A percentile compares a stretch with the other conserved stretches of the same genome.
phyloP scores from a whole-genome alignment of 1,140 invertebrate species.

The Agrypnia vestita region DNA sequence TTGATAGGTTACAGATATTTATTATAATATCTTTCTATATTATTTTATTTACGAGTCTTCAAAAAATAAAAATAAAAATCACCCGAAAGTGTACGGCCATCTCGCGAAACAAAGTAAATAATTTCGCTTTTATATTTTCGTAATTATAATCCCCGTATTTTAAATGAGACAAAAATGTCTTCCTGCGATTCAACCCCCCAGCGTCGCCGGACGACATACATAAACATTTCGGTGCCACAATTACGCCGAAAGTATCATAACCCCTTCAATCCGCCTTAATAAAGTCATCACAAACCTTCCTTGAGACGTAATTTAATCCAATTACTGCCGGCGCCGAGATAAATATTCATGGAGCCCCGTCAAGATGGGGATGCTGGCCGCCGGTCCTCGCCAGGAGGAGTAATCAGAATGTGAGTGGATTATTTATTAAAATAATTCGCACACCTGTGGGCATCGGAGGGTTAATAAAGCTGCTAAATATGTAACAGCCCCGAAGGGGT shows the following conservation, averaged over 20 bases:
- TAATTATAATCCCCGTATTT: too few relatives aligned
- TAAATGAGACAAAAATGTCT: too few relatives aligned
- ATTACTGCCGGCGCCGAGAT: constrained; percentile 21
- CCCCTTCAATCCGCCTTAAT: constrained; percentile 38
- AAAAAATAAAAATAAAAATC: too few relatives aligned
- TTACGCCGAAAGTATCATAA: constrained; percentile 39
- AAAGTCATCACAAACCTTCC: constrained; percentile 28
- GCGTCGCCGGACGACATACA: background rate
- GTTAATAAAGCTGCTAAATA: constrained; percentile 15
- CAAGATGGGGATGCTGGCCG: background rate
- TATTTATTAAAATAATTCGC: constrained; percentile 33
- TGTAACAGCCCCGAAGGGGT: background rate
- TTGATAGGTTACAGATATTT: too few relatives aligned
- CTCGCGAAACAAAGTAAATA: too few relatives aligned
- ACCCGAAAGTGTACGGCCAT: too few relatives aligned
- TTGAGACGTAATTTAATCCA: constrained; percentile 38
- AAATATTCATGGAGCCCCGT: constrained; percentile 18
- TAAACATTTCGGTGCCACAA: constrained; percentile 7
- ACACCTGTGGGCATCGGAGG: constrained; percentile 21
- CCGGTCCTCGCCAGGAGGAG: background rate
- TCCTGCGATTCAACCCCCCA: too few relatives aligned
- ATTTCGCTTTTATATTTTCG: too few relatives aligned
- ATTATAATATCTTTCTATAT: too few relatives aligned
- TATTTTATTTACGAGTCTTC: too few relatives aligned
- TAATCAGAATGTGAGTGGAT: constrained; percentile 19